Conservation (phyloP, 2,888 invertebrate species). For the Machimus rusticus region DNA sequence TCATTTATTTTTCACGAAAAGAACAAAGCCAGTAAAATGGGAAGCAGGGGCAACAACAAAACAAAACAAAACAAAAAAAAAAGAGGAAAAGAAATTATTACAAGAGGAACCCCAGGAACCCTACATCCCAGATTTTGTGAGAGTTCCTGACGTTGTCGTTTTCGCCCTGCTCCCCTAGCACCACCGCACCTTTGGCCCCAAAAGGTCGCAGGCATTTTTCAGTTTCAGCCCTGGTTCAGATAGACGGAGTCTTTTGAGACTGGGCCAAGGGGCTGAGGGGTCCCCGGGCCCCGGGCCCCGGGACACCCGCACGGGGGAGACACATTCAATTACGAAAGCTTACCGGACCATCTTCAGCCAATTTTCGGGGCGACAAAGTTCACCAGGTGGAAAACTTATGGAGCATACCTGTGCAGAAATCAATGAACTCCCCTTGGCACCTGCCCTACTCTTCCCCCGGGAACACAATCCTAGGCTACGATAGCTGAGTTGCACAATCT, state of each 20-base stretch:
- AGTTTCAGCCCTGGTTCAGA: background rate
- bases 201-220: background rate
- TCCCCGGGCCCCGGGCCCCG: too few relatives aligned
- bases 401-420: background rate
- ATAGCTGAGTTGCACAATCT: background rate
- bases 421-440: background rate
- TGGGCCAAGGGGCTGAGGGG: background rate
- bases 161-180: background rate
- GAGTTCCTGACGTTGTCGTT: background rate
- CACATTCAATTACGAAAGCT: background rate
- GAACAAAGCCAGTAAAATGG: background rate
- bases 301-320: background rate
- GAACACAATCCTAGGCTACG: background rate
- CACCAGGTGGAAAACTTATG: background rate
- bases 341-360: background rate
- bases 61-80: too few relatives aligned
- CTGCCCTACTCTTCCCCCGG: too few relatives aligned
- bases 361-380: background rate
- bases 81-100: background rate
- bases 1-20: background rate
- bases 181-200: background rate
- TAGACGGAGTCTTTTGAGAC: background rate
- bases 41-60: background rate
- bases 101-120: background rate
- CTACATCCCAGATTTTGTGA: background rate